phyloP scores from a whole-genome alignment of 1,140 invertebrate species.

The Penaeus vannamei region DNA sequence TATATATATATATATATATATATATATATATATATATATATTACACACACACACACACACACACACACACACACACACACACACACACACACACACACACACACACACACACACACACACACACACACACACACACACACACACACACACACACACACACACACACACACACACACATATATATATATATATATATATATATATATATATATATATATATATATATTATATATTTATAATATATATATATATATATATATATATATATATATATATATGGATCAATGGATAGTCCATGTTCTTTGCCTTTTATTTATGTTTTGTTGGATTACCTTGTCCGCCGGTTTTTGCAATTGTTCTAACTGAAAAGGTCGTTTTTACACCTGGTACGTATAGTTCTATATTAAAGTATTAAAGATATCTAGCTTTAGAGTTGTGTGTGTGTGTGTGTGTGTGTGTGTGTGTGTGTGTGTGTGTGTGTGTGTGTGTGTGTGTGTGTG shows the following conservation, averaged over 20 bases:
- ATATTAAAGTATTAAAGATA: too few species aligned
- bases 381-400: too few species aligned
- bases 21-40: constrained; percentile 18
- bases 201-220: background rate
- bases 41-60: background rate
- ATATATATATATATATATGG: constrained; percentile 22
- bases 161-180: background rate
- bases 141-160: background rate
- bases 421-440: too few species aligned
- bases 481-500: too few species aligned
- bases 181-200: constrained; percentile 4
- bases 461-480: too few species aligned
- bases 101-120: background rate
- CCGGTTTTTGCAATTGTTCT: too few species aligned
- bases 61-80: background rate
- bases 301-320: too few species aligned
- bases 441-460: too few species aligned
- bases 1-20: background rate
- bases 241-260: constrained; percentile 30
- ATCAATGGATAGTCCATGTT: background rate
- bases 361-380: too few species aligned
- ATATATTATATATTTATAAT: constrained; percentile 30
- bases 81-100: background rate
- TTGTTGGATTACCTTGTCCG: too few species aligned
- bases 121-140: background rate